Base-by-base conservation (phyloP, 1,140 invertebrate genomes). In the Saccostrea cuccullata region DNA sequence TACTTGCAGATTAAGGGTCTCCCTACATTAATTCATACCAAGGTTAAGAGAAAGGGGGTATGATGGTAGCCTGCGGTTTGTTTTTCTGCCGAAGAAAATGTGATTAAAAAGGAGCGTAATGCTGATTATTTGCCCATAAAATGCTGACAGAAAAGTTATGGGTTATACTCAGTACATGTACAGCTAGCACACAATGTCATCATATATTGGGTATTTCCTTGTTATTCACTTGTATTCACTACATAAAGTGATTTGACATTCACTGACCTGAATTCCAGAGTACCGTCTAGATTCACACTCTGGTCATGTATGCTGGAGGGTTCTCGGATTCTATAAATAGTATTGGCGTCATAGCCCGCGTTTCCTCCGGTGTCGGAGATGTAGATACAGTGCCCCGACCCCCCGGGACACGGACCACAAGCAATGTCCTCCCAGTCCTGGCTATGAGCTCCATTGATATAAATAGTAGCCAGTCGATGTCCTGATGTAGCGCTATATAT, bases 381-480 rank as follows among this genome's bases (percentile, higher is more conserved):
- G 85, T 92, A 92, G 2, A 93, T 82, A 88, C 92, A 93, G 26
- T 91, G 36, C 17, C 89, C 89, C 11, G 85, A 85, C 2, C 82
- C 88, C 13, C 82, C 82, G 2, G 86, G 36, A 85, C 93, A 93
- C 0, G 92, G 91, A 26, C 91, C 93, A 55, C 89, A 88, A 23
- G 91, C 91, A 2, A 93, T 90, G 58, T 93, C 93, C 73, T 93
- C 93, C 93, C 93, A 93, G 55, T 93, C 92, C 0, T 89, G 85
- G 84, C 90, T 92, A 2, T 73, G 6, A 4, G 90, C 91, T 0
- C 86, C 86, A 30, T 86, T 83, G 17, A 93, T 91, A 6, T 40
- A 85, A 4, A 92, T 89, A 0, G 90, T 93, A 6, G 89, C 90
- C 0, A 91, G 73, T 8, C 88, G 67, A 6, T 60, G 36, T 11